Evolutionary conservation across 2,888 invertebrate genomes (phyloP).

Genomic region (Drosophila anomalata): DNA sequence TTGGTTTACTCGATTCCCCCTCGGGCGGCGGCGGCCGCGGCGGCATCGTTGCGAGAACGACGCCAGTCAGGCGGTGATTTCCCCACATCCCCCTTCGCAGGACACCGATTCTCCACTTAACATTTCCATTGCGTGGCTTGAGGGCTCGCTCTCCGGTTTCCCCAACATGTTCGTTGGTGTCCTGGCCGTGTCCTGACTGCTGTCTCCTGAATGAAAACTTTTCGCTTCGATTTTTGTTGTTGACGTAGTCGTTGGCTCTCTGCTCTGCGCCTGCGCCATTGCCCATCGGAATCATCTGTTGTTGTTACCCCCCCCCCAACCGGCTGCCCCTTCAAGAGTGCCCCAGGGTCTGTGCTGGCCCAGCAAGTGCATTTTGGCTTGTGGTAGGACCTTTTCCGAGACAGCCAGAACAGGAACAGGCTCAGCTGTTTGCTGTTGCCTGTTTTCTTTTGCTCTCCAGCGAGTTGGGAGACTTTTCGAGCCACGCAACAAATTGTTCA

Average conservation of each 20-base stretch:
- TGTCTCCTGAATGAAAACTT: constrained; percentile 76
- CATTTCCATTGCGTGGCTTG: constrained; percentile 27
- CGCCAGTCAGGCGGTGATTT: constrained; percentile 61
- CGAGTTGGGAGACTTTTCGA: constrained; percentile 20
- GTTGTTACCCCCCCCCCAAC: constrained; percentile 47
- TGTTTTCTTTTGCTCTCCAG: constrained; percentile 54
- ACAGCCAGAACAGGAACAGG: constrained; percentile 31
- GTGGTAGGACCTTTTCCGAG: constrained; percentile 74
- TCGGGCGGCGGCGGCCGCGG: constrained; percentile 7
- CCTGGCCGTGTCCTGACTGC: constrained; percentile 13
- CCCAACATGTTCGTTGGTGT: constrained; percentile 53
- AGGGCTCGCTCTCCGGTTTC: constrained; percentile 54
- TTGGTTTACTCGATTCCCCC: constrained; percentile 25
- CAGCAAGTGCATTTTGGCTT: constrained; percentile 75
- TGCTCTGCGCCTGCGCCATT: constrained; percentile 63
- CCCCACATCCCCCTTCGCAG: constrained; percentile 46
- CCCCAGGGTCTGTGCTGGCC: constrained; percentile 35
- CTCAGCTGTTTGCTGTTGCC: constrained; percentile 63
- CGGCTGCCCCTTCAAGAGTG: constrained; percentile 4
- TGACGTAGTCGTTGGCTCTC: constrained; percentile 45
- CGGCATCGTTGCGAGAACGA: constrained; percentile 5
- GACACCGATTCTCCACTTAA: background rate
- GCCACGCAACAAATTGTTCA: constrained; percentile 72
- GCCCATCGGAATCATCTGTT: constrained; percentile 71
- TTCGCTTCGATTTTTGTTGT: constrained; percentile 67